These are phyloP conservation scores for Stenurella melanura DNA, from an alignment of 2,888 invertebrate genomes.

Conservation along the genomic window DNA sequence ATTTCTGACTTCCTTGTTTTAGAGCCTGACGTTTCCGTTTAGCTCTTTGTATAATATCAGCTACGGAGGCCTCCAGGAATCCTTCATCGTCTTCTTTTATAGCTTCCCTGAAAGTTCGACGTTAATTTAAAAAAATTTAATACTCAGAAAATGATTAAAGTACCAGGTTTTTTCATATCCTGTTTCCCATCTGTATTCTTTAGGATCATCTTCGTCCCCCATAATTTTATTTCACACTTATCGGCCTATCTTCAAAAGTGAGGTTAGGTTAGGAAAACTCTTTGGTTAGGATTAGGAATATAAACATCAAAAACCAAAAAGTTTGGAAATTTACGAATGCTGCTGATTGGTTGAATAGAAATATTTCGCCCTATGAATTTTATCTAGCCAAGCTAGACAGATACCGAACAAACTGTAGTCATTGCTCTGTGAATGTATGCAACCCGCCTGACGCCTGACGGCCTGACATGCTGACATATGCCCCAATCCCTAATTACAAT, in stretches of 20 bases:
- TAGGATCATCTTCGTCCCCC: slow-evolving; percentile 89
- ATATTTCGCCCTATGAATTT: too few species aligned
- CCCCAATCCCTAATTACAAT: too few species aligned
- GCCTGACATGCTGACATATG: too few species aligned
- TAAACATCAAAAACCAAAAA: too few species aligned
- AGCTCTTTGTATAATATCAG: slow-evolving; percentile 93
- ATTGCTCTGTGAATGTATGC: too few species aligned
- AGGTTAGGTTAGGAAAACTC: neutral
- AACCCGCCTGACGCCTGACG: too few species aligned
- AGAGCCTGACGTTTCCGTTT: slow-evolving; percentile 86
- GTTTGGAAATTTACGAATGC: too few species aligned
- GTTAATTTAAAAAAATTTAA: neutral
- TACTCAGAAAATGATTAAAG: neutral
- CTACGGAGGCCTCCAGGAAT: slow-evolving; percentile 90
- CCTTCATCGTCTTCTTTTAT: slow-evolving; percentile 98
- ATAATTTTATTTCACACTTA: slow-evolving; percentile 74
- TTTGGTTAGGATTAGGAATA: too few species aligned
- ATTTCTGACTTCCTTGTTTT: slow-evolving; percentile 85
- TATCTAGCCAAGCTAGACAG: too few species aligned
- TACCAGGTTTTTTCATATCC: slow-evolving; percentile 97
- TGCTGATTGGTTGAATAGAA: too few species aligned
- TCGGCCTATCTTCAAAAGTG: neutral
- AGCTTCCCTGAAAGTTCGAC: slow-evolving; percentile 83
- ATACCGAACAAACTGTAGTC: too few species aligned
- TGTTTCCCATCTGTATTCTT: slow-evolving; percentile 96